Percentiles rank a stretch among this genome's conserved stretches.
These are phyloP conservation scores for Dromius quadrimaculatus DNA, from an alignment of 2,888 invertebrate species.

Conservation along the genomic window DNA sequence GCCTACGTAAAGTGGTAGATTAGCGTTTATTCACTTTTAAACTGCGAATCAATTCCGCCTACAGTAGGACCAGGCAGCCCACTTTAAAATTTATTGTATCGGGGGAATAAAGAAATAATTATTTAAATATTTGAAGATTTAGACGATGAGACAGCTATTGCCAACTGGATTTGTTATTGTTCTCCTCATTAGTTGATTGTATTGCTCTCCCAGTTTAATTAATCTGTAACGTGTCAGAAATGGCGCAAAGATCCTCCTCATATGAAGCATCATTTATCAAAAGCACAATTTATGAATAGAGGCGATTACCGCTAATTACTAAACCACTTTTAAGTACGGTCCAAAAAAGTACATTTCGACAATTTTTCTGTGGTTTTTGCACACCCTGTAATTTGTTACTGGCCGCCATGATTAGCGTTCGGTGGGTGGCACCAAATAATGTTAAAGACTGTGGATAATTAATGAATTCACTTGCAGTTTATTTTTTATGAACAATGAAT, in stretches of 20 bases:
- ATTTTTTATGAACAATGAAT: too few relatives aligned
- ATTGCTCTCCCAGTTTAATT: slow-evolving; percentile 1
- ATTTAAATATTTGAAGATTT: too few relatives aligned
- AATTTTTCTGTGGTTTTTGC: slow-evolving; percentile 3
- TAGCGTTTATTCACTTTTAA: too few relatives aligned
- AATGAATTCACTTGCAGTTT: too few relatives aligned
- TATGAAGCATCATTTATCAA: slow-evolving; percentile 30
- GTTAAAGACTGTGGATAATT: not conserved
- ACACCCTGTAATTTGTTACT: slow-evolving; percentile 13
- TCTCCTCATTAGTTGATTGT: too few relatives aligned
- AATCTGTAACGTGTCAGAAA: slow-evolving; percentile 20
- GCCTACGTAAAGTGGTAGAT: too few relatives aligned
- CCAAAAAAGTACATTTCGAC: slow-evolving; percentile 1
- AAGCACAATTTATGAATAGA: slow-evolving; percentile 20
- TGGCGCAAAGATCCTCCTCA: slow-evolving; percentile 9
- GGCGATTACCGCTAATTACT: slow-evolving; percentile 20
- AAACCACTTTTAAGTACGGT: not conserved
- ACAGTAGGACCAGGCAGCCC: too few relatives aligned
- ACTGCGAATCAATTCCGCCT: too few relatives aligned
- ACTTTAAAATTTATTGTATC: too few relatives aligned
- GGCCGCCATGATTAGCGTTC: not conserved
- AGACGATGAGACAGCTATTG: too few relatives aligned
- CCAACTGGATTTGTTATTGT: too few relatives aligned
- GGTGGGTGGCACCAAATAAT: not conserved
- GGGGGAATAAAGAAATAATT: too few relatives aligned